phyloP scores from a whole-genome alignment of 2,113 vertebrate genomes.

The Cynoglossus semilaevis region DNA sequence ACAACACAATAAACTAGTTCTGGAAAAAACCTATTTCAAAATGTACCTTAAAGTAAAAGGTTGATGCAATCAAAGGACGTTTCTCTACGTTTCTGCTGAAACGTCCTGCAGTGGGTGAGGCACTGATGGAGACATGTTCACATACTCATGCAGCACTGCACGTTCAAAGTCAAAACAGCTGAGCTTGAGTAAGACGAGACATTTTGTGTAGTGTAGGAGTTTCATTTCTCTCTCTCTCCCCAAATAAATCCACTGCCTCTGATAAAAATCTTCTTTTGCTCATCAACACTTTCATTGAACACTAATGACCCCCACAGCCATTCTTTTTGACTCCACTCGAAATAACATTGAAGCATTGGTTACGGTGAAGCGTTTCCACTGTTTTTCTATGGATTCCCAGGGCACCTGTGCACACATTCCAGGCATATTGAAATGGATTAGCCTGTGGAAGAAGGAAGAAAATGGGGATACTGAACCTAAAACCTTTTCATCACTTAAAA shows the following conservation, averaged over 20 bases:
- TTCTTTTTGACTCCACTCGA: constrained; percentile 26
- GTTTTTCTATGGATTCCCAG: constrained; percentile 32
- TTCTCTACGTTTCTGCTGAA: constrained; percentile 21
- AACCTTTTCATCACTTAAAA: no score
- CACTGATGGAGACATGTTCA: constrained; percentile 11
- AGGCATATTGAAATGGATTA: constrained; percentile 43
- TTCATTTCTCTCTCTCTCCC: neutral
- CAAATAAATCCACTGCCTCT: constrained; percentile 17
- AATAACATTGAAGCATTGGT: constrained; percentile 46
- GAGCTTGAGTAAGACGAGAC: constrained; percentile 10
- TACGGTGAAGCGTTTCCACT: constrained; percentile 30
- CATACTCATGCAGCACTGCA: constrained; percentile 15
- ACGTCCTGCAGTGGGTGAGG: constrained; percentile 24
- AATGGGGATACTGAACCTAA: neutral
- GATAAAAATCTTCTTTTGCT: constrained; percentile 32
- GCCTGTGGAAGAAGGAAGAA: neutral
- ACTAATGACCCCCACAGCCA: constrained; percentile 26
- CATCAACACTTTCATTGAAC: constrained; percentile 28
- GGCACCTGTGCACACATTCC: constrained; percentile 61
- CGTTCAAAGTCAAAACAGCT: constrained; percentile 13
- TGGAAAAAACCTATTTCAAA: no score
- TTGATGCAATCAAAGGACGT: constrained; percentile 35
- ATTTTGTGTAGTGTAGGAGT: neutral
- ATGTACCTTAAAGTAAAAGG: constrained; percentile 1
- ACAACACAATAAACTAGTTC: no score